These are phyloP conservation scores for Trichoplusia ni DNA, from an alignment of 1,140 invertebrate species.

Conservation along the genomic window DNA sequence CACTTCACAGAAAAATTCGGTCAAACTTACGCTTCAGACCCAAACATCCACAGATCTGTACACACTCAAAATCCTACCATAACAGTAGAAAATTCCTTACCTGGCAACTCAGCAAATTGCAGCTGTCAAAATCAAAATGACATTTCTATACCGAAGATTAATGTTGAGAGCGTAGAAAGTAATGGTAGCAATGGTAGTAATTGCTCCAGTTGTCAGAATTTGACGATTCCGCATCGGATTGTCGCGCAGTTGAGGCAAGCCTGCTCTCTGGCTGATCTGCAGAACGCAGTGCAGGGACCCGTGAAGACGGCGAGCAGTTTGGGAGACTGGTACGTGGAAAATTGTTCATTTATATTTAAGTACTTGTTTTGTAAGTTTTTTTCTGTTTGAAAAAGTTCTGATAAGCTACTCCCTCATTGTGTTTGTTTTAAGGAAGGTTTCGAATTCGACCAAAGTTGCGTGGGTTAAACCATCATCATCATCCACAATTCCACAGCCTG, in stretches of 20 bases:
- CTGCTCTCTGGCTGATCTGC: conserved; percentile 63
- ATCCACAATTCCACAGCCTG: too few relatives aligned
- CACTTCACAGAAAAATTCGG: conserved; percentile 54
- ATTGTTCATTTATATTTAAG: too few relatives aligned
- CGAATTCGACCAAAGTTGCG: too few relatives aligned
- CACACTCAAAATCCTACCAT: conserved; percentile 33
- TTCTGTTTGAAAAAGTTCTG: too few relatives aligned
- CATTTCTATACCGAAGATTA: conserved; percentile 47
- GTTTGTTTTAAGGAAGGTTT: too few relatives aligned
- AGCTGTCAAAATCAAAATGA: conserved; percentile 46
- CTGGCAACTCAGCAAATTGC: conserved; percentile 44
- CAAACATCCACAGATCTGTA: conserved; percentile 53
- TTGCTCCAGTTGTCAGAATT: conserved; percentile 43
- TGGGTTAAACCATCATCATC: too few relatives aligned
- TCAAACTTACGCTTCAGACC: conserved; percentile 57
- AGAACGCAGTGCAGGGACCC: conserved; percentile 50
- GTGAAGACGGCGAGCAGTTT: conserved; percentile 58
- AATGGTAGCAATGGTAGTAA: conserved; percentile 17
- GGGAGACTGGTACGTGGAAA: conserved; percentile 53
- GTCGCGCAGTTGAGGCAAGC: conserved; percentile 59
- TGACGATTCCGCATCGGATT: conserved; percentile 55
- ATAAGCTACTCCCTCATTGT: too few relatives aligned
- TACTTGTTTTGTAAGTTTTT: too few relatives aligned
- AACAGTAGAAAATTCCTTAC: conserved; percentile 20
- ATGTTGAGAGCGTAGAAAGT: conserved; percentile 37